Percentiles rank a stretch among this genome's conserved stretches.
Evolutionary conservation across 1,140 invertebrate species (phyloP).

Genomic region (Spodoptera litura): DNA sequence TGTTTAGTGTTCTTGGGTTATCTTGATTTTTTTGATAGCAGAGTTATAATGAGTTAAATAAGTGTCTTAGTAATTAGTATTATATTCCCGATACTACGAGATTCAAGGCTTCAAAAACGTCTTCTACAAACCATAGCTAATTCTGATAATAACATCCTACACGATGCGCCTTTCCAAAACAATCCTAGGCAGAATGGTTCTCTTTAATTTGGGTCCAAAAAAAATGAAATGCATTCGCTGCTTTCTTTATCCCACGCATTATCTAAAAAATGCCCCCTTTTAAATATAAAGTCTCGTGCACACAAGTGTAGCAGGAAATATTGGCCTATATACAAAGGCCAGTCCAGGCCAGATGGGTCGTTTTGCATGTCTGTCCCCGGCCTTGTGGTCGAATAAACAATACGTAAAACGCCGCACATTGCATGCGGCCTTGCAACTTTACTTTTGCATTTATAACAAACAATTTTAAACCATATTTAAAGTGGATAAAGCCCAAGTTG

Average conservation of each 20-base stretch:
- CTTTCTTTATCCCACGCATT: slow-evolving; percentile 20
- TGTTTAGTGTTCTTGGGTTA: no score
- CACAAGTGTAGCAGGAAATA: slow-evolving; percentile 37
- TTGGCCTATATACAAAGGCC: slow-evolving; percentile 46
- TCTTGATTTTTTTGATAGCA: no score
- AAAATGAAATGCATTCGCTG: not conserved
- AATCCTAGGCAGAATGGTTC: no score
- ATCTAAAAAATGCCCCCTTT: slow-evolving; percentile 32
- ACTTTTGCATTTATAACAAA: slow-evolving; percentile 26
- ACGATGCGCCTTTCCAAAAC: no score
- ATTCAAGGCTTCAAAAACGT: no score
- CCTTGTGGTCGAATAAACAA: slow-evolving; percentile 49
- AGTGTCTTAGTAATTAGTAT: no score
- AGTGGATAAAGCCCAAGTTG: not conserved
- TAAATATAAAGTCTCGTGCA: slow-evolving; percentile 34
- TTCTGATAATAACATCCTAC: no score
- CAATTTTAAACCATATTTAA: slow-evolving; percentile 31
- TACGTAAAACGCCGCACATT: slow-evolving; percentile 34
- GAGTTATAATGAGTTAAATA: no score
- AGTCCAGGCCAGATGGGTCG: slow-evolving; percentile 40
- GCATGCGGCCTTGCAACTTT: slow-evolving; percentile 44
- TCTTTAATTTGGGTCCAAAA: not conserved
- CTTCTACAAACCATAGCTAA: no score
- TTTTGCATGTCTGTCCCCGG: slow-evolving; percentile 46
- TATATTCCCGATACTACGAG: no score